Conservation (phyloP, 2,888 invertebrate genomes). For the Spodoptera littoralis region DNA sequence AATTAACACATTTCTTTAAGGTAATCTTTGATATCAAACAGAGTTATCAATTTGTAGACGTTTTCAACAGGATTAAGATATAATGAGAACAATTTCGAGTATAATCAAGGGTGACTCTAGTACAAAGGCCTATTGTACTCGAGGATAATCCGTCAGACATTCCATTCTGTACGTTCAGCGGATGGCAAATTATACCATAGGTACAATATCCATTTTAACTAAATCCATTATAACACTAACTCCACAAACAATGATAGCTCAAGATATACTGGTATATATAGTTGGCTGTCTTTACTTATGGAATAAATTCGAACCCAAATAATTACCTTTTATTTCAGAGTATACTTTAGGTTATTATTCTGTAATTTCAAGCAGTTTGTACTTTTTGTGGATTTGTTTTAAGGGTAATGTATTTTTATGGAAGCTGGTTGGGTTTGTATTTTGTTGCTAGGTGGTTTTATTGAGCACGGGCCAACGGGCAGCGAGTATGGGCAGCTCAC, state of each 20-base stretch:
- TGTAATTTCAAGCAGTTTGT: slow-evolving; percentile 27
- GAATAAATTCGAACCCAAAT: slow-evolving; percentile 49
- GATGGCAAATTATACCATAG: slow-evolving; percentile 21
- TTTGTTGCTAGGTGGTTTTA: slow-evolving; percentile 1
- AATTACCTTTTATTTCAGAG: slow-evolving; percentile 44
- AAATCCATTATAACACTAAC: too few species aligned
- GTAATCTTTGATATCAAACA: slow-evolving; percentile 49
- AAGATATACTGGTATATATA: too few species aligned
- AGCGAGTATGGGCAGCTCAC: too few species aligned
- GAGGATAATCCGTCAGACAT: slow-evolving; percentile 56
- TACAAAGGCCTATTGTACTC: slow-evolving; percentile 57
- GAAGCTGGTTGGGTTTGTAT: not conserved
- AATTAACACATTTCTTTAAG: slow-evolving; percentile 39
- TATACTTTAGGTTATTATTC: slow-evolving; percentile 32
- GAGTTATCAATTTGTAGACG: slow-evolving; percentile 55
- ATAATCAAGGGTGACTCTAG: slow-evolving; percentile 55
- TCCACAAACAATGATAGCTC: too few species aligned
- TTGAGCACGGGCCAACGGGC: too few species aligned
- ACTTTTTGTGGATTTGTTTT: slow-evolving; percentile 19
- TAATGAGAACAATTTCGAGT: slow-evolving; percentile 58
- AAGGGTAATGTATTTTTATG: not conserved
- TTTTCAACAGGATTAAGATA: slow-evolving; percentile 55
- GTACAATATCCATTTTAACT: too few species aligned
- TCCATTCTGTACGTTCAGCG: slow-evolving; percentile 41
- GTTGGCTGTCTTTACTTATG: too few species aligned